Evolutionary conservation across 2,797 vertebrate genomes (phyloP).

Genomic region (Hirundo rustica): DNA sequence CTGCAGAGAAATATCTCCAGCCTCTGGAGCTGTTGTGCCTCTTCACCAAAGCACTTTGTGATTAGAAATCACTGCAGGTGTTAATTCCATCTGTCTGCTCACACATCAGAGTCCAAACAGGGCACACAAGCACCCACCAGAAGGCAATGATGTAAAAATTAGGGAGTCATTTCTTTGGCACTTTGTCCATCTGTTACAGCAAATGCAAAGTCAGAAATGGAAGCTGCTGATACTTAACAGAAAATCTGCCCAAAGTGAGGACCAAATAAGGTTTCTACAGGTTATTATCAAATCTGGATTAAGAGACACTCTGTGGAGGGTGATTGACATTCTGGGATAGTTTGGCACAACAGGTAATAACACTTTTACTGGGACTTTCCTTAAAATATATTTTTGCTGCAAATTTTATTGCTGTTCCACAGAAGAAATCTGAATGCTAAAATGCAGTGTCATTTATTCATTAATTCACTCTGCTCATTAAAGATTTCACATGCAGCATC

Average conservation of each 20-base stretch:
- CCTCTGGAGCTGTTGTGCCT: not conserved
- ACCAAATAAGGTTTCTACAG: not conserved
- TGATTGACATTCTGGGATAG: not conserved
- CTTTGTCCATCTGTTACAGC: not conserved
- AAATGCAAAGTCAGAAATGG: not conserved
- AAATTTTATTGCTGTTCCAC: not conserved
- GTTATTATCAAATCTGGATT: not conserved
- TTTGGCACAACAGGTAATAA: not conserved
- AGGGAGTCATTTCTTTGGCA: not conserved
- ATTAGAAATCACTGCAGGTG: not conserved
- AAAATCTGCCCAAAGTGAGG: not conserved
- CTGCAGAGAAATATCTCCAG: not conserved
- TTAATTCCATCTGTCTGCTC: not conserved
- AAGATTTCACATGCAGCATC: not conserved
- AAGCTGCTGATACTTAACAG: not conserved
- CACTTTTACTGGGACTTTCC: not conserved
- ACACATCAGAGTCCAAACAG: not conserved
- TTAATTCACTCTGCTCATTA: not conserved
- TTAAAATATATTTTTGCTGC: not conserved
- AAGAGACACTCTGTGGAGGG: not conserved
- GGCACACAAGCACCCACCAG: not conserved
- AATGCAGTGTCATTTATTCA: not conserved
- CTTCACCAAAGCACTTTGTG: not conserved
- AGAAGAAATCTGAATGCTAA: not conserved
- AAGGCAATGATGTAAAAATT: not conserved